Percentiles rank a stretch among this genome's conserved stretches.
Conservation (phyloP, 1,140 invertebrate species). For the Drosophila pachea region DNA sequence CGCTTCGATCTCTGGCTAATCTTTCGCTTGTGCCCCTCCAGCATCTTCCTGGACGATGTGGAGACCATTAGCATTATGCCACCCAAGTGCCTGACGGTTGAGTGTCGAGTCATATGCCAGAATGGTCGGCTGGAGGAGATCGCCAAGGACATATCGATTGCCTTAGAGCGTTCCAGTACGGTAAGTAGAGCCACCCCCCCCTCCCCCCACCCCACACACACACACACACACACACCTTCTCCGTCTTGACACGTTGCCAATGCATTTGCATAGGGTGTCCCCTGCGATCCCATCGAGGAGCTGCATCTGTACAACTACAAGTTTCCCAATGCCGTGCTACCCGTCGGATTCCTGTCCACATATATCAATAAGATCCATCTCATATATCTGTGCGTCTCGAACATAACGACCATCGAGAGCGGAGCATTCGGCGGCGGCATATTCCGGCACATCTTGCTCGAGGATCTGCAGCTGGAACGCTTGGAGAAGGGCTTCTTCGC, state of each 20-base stretch:
- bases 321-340: constrained; percentile 37
- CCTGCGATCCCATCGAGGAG: constrained; percentile 36
- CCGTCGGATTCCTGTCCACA: constrained; percentile 43
- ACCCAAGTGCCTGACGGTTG: constrained; percentile 31
- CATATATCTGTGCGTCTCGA: constrained; percentile 49
- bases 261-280: not conserved
- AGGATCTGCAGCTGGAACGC: constrained; percentile 40
- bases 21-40: constrained; percentile 9
- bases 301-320: constrained; percentile 50
- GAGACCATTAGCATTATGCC: not conserved
- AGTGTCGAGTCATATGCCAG: constrained; percentile 38
- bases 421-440: constrained; percentile 54
- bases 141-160: constrained; percentile 25
- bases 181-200: constrained; percentile 23
- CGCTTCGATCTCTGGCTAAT: constrained; percentile 16
- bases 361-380: constrained; percentile 29
- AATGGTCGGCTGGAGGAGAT: constrained; percentile 32
- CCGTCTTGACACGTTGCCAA: not conserved
- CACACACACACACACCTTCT: no score
- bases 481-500: constrained; percentile 43
- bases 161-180: constrained; percentile 3
- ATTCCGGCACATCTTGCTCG: constrained; percentile 41
- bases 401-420: constrained; percentile 34
- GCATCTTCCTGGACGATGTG: constrained; percentile 23
- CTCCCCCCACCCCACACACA: no score